These are phyloP conservation scores for Neelides folsomi DNA, from an alignment of 2,888 invertebrate species.

Conservation along the genomic window DNA sequence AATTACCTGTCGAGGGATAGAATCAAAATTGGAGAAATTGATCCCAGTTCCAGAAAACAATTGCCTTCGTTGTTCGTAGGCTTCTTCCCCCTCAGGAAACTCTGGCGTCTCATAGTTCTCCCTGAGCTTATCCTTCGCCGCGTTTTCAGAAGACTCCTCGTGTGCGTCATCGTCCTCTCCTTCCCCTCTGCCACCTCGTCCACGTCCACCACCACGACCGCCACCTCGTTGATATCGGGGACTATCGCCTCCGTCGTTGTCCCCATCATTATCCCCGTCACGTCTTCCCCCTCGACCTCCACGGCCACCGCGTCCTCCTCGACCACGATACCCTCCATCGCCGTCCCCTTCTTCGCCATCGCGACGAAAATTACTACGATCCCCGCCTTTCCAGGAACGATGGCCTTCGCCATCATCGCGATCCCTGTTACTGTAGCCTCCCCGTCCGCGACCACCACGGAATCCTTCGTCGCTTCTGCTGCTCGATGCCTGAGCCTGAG, in stretches of 20 bases:
- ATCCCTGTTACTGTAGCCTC: neutral
- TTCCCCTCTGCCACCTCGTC: neutral
- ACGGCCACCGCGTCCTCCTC: slow-evolving; percentile 4
- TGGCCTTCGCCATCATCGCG: slow-evolving; percentile 1
- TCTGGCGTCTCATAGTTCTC: slow-evolving; percentile 62
- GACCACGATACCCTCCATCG: neutral
- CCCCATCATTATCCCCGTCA: slow-evolving; percentile 10
- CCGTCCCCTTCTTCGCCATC: slow-evolving; percentile 2
- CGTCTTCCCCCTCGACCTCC: neutral
- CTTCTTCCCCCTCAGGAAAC: slow-evolving; percentile 53
- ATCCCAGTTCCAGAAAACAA: slow-evolving; percentile 66
- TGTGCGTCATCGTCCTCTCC: neutral
- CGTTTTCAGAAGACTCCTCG: neutral
- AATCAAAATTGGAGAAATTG: slow-evolving; percentile 79
- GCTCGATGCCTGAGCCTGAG: slow-evolving; percentile 4
- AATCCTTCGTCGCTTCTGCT: slow-evolving; percentile 2
- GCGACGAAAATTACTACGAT: neutral
- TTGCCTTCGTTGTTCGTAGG: slow-evolving; percentile 39
- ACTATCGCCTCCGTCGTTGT: slow-evolving; percentile 42
- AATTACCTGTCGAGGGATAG: slow-evolving; percentile 71
- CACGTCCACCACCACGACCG: neutral
- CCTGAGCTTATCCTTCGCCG: slow-evolving; percentile 38
- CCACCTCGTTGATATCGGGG: slow-evolving; percentile 7
- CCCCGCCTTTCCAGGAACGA: neutral
- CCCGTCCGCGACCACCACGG: neutral